A percentile compares a stretch with the other conserved stretches of the same genome.
Conservation (phyloP, 2,888 invertebrate genomes). For the Amblyjoppa fuscipennis region DNA sequence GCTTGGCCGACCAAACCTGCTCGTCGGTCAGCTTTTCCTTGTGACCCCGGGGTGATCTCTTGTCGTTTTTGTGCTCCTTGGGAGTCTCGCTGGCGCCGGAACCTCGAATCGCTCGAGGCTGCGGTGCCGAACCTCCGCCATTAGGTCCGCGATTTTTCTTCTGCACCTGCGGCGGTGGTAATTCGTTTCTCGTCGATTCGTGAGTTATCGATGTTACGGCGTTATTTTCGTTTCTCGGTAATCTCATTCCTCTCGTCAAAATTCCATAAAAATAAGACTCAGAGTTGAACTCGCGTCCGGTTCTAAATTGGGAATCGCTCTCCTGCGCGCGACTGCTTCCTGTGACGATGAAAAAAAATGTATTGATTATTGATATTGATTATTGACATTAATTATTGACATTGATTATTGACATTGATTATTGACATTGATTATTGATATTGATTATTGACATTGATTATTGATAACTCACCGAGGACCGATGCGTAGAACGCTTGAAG, state of each 20-base stretch:
- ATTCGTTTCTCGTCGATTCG: constrained; percentile 52
- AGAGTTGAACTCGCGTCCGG: constrained; percentile 53
- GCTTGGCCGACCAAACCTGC: constrained; percentile 72
- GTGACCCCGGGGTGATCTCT: constrained; percentile 66
- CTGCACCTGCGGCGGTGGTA: constrained; percentile 42
- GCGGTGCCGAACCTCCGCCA: constrained; percentile 44
- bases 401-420: background rate
- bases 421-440: background rate
- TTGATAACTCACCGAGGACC: constrained; percentile 76
- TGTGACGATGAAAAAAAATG: constrained; percentile 33
- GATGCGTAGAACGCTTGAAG: constrained; percentile 83
- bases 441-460: too few relatives aligned
- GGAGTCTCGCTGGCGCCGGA: constrained; percentile 74
- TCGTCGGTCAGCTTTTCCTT: constrained; percentile 73
- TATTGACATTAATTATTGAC: too few relatives aligned
- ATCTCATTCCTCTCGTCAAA: constrained; percentile 55
- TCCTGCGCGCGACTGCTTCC: constrained; percentile 27
- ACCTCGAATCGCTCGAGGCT: constrained; percentile 77
- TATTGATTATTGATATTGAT: background rate
- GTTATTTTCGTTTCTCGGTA: constrained; percentile 50
- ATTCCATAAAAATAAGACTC: constrained; percentile 51
- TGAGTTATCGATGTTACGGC: constrained; percentile 1
- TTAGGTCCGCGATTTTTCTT: constrained; percentile 41
- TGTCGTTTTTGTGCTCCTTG: constrained; percentile 68
- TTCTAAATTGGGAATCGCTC: constrained; percentile 4